A percentile compares a stretch with the other conserved stretches of the same genome.
Evolutionary conservation across 2,888 invertebrate genomes (phyloP).

Genomic region (Platycheirus albimanus): DNA sequence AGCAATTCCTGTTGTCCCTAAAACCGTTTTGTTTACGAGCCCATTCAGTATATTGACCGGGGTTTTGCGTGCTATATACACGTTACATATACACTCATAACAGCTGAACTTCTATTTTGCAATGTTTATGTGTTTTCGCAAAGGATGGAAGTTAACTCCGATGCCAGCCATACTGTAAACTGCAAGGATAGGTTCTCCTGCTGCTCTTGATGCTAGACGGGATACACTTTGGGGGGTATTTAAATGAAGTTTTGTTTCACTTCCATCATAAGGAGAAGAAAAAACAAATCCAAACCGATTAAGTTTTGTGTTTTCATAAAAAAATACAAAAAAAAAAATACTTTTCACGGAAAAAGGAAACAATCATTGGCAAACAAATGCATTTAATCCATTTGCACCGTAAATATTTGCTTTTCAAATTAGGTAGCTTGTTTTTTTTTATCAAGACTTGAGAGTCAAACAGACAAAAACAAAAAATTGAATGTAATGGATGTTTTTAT

Average conservation of each 20-base stretch:
- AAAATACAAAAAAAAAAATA: neutral
- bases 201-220: no score
- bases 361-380: conserved; percentile 36
- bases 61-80: neutral
- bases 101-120: conserved; percentile 11
- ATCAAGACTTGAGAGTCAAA: neutral
- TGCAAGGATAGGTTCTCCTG: neutral
- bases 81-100: no score
- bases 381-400: conserved; percentile 56
- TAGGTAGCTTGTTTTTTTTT: conserved; percentile 26
- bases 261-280: neutral
- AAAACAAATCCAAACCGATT: neutral
- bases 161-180: neutral
- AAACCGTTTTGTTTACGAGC: conserved; percentile 18
- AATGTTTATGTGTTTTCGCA: neutral
- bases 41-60: conserved; percentile 2
- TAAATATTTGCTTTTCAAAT: conserved; percentile 56
- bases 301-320: neutral
- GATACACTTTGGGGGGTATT: no score
- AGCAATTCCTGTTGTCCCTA: neutral
- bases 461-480: no score
- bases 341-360: conserved; percentile 6
- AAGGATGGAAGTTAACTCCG: conserved; percentile 1
- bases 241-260: neutral
- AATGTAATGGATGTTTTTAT: neutral